Conservation (phyloP, 2,888 invertebrate species). For the Xestia rhomboidea region DNA sequence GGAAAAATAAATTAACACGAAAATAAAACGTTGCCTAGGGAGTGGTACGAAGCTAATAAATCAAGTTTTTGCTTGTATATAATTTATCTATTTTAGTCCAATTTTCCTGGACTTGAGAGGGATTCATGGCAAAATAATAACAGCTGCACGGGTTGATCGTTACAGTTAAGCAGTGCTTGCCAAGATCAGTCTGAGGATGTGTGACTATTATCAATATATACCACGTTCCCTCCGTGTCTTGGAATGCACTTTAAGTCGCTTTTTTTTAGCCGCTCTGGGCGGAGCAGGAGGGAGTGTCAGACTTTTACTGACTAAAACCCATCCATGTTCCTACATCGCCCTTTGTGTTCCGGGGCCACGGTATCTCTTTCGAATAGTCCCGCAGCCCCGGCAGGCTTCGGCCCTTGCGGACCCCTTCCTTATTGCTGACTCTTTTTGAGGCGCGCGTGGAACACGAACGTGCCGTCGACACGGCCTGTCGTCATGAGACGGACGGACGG, state of each 20-base stretch:
- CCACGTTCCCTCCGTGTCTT: neutral
- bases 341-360: no score
- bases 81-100: slow-evolving; percentile 25
- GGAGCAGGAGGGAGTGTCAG: no score
- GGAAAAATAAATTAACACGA: slow-evolving; percentile 28
- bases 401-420: no score
- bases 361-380: no score
- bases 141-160: neutral
- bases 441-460: no score
- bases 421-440: no score
- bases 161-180: neutral
- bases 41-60: slow-evolving; percentile 14
- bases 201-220: neutral
- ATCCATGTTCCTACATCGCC: no score
- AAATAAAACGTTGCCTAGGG: slow-evolving; percentile 11
- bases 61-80: slow-evolving; percentile 10
- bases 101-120: neutral
- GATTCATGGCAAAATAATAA: neutral
- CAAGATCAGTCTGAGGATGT: neutral
- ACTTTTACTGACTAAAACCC: no score
- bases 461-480: no score
- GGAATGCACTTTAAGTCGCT: neutral
- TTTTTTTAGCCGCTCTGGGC: no score
- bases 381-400: no score
- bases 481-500: no score